These are phyloP conservation scores for Callosobruchus maculatus DNA, from an alignment of 2,888 invertebrate species.

Conservation along the genomic window DNA sequence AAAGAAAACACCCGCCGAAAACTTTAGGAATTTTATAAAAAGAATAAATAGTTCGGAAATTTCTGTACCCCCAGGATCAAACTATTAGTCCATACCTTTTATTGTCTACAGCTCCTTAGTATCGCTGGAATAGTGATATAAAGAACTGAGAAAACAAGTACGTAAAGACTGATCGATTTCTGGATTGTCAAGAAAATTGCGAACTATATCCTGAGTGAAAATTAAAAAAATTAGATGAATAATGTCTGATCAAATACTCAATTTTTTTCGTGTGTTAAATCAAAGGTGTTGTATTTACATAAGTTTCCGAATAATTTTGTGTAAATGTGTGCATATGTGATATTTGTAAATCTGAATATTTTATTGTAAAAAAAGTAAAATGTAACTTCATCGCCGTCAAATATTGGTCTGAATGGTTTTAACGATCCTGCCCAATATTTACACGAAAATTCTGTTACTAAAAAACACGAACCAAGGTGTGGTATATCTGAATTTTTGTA, in stretches of 20 bases:
- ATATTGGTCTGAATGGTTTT: conserved; percentile 8
- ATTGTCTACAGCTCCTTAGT: neutral
- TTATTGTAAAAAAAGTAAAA: conserved; percentile 46
- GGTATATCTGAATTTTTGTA: conserved; percentile 49
- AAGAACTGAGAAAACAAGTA: neutral
- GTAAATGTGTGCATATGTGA: conserved; percentile 26
- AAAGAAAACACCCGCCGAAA: conserved; percentile 23
- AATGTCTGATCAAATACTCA: conserved; percentile 3
- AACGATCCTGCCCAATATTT: neutral
- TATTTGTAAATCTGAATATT: conserved; percentile 37
- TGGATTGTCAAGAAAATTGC: neutral
- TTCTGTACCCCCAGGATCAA: neutral
- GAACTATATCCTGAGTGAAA: conserved; percentile 2
- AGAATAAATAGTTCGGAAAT: neutral
- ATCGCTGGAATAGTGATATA: neutral
- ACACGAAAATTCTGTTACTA: conserved; percentile 26
- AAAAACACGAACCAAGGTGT: conserved; percentile 45
- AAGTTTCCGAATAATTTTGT: conserved; percentile 19
- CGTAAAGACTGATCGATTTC: neutral
- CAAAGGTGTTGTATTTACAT: conserved; percentile 15
- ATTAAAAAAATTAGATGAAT: conserved; percentile 6
- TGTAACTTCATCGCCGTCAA: conserved; percentile 21
- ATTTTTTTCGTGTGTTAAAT: conserved; percentile 2
- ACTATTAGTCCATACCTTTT: neutral
- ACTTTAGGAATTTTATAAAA: conserved; percentile 2